Conservation (phyloP, 2,113 vertebrate species). For the Amazona guildingii region DNA sequence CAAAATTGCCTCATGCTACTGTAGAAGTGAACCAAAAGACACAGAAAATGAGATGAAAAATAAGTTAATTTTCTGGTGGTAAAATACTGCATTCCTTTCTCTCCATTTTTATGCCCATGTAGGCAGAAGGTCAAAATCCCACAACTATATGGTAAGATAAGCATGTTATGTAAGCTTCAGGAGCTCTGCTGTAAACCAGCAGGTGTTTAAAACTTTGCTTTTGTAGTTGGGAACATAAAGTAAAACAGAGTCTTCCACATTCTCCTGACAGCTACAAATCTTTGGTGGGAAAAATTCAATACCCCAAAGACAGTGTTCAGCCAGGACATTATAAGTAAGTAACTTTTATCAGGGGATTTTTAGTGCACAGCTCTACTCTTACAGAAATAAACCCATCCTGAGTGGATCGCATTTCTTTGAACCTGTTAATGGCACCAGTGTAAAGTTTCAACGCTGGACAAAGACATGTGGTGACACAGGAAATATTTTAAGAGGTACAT, state of each 20-base stretch:
- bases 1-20: background rate
- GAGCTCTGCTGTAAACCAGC: background rate
- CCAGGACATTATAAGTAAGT: constrained; percentile 34
- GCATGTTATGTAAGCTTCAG: background rate
- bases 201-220: background rate
- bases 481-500: background rate
- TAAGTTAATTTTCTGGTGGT: background rate
- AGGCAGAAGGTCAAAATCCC: background rate
- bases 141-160: background rate
- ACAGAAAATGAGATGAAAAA: background rate
- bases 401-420: constrained; percentile 33
- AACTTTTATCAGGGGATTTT: constrained; percentile 48
- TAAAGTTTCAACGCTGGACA: constrained; percentile 38
- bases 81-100: background rate
- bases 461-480: constrained; percentile 7
- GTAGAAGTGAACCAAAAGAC: background rate
- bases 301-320: background rate
- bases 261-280: background rate
- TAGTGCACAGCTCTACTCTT: background rate
- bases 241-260: background rate
- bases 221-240: background rate
- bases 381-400: constrained; percentile 31
- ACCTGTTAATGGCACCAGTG: background rate
- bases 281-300: constrained; percentile 36
- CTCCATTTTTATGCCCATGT: background rate